Percentiles rank a stretch among this genome's conserved stretches.
These are phyloP conservation scores for Connochaetes taurinus DNA, from an alignment of 2,113 vertebrate species.

Conservation along the genomic window DNA sequence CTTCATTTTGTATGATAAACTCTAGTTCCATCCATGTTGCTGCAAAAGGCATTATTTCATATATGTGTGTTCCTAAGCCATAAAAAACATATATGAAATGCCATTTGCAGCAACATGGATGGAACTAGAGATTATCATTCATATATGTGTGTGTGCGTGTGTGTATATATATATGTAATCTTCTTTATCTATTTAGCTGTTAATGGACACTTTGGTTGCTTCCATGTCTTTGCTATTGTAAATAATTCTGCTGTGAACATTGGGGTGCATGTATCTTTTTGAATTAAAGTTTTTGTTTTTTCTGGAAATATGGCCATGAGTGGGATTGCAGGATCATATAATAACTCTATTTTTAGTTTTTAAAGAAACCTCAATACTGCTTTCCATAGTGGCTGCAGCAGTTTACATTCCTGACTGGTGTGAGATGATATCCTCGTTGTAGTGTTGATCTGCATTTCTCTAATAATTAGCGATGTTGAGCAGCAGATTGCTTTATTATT, in stretches of 20 bases:
- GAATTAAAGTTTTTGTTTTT: background rate
- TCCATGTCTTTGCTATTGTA: background rate
- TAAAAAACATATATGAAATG: background rate
- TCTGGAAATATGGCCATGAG: background rate
- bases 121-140: background rate
- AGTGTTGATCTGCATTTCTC: background rate
- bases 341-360: background rate
- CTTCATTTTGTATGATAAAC: background rate
- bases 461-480: background rate
- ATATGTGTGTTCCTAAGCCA: background rate
- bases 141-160: background rate
- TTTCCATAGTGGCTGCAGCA: background rate
- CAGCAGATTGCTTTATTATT: background rate
- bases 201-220: background rate
- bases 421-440: background rate
- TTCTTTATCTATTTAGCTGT: background rate
- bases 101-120: background rate
- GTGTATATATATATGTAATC: background rate
- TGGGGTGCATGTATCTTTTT: background rate
- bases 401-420: background rate
- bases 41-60: background rate
- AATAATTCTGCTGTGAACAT: background rate
- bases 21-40: background rate
- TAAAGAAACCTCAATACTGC: background rate
- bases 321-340: background rate